These are phyloP conservation scores for Trichonephila clavata DNA, from an alignment of 1,140 invertebrate genomes.

Conservation along the genomic window DNA sequence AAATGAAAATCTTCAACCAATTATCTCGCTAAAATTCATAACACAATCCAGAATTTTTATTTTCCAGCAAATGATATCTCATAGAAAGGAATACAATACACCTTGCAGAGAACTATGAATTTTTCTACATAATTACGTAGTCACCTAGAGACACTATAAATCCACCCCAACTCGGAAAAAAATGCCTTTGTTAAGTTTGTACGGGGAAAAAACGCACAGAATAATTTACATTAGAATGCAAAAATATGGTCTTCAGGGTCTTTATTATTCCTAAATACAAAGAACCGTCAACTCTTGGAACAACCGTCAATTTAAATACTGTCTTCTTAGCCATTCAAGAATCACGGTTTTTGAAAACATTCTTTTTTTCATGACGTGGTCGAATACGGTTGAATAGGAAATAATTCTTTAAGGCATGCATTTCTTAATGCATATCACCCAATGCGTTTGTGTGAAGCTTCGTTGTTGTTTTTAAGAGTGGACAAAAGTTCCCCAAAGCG, in stretches of 20 bases:
- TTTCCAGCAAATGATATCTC: not conserved
- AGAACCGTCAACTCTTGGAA: not conserved
- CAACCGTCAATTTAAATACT: not conserved
- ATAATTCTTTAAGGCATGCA: slow-evolving; percentile 12
- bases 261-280: slow-evolving; percentile 13
- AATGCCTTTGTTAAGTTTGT: not conserved
- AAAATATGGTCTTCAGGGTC: not conserved
- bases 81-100: not conserved
- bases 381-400: not conserved
- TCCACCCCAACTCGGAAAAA: not conserved
- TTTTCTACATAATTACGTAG: not conserved
- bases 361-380: not conserved
- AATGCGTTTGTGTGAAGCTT: not conserved
- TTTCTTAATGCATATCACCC: not conserved
- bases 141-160: not conserved
- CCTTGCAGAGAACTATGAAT: not conserved
- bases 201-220: not conserved
- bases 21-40: not conserved
- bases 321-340: slow-evolving; percentile 9
- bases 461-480: not conserved
- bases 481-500: not conserved
- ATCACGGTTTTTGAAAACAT: not conserved
- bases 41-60: not conserved
- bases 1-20: not conserved
- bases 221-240: not conserved